A percentile compares a stretch with the other conserved stretches of the same genome.
Evolutionary conservation across 2,797 vertebrate species (phyloP).

Genomic region (Malacoctenus gilli): DNA sequence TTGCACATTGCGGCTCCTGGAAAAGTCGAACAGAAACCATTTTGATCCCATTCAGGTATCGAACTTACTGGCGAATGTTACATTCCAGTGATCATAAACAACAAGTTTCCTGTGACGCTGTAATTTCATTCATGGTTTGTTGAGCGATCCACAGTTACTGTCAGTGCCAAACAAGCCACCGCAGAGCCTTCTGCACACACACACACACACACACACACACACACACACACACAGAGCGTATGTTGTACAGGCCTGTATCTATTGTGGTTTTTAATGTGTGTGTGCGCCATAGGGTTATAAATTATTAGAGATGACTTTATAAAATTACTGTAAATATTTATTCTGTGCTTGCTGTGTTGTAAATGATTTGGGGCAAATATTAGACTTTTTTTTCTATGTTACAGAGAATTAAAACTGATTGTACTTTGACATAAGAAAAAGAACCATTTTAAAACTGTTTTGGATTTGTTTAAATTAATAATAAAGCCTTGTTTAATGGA

Average conservation of each 20-base stretch:
- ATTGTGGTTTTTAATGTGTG: constrained; percentile 44
- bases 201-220: constrained; percentile 20
- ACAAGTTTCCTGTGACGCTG: constrained; percentile 61
- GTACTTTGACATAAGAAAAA: constrained; percentile 71
- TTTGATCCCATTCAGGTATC: constrained; percentile 39
- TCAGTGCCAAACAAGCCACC: constrained; percentile 64
- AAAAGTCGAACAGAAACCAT: constrained; percentile 47
- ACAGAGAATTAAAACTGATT: constrained; percentile 63
- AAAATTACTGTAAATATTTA: constrained; percentile 82
- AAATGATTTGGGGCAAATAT: constrained; percentile 71
- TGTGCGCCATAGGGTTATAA: constrained; percentile 63
- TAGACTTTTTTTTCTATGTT: constrained; percentile 74
- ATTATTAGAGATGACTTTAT: constrained; percentile 79
- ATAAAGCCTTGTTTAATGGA: constrained; percentile 62
- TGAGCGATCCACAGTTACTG: constrained; percentile 36
- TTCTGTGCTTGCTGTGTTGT: constrained; percentile 79
- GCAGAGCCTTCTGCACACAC: constrained; percentile 44
- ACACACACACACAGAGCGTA: constrained; percentile 25
- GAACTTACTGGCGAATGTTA: no score
- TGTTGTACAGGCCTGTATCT: constrained; percentile 61
- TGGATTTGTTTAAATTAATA: constrained; percentile 74
- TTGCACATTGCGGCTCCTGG: constrained; percentile 46
- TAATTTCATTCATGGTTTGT: constrained; percentile 41
- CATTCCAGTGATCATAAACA: constrained; percentile 88
- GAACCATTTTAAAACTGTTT: constrained; percentile 64